These are phyloP conservation scores for Rhadinocentrus ornatus DNA, from an alignment of 2,797 vertebrate species.

Conservation along the genomic window DNA sequence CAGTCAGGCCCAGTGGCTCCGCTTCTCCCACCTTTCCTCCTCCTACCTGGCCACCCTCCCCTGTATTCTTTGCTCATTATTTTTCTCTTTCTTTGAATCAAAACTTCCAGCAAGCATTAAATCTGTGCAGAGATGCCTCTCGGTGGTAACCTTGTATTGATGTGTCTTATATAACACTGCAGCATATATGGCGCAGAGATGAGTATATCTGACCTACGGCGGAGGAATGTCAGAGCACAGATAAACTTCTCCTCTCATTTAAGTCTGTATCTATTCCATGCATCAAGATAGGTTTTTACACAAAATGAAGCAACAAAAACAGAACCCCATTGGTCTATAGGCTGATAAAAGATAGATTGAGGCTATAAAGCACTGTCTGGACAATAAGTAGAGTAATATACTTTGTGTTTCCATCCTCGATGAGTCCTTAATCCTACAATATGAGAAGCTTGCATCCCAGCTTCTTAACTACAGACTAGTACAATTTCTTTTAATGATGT, in stretches of 20 bases:
- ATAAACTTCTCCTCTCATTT: neutral
- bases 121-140: constrained; percentile 14
- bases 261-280: neutral
- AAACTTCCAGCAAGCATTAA: constrained; percentile 15
- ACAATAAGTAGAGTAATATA: constrained; percentile 20
- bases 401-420: constrained; percentile 29
- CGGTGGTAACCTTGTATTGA: constrained; percentile 2
- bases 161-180: constrained; percentile 3
- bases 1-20: constrained; percentile 75
- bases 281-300: neutral
- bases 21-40: constrained; percentile 42
- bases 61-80: constrained; percentile 24
- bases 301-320: neutral
- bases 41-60: constrained; percentile 68
- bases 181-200: neutral
- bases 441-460: constrained; percentile 24
- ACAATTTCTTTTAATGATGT: constrained; percentile 39
- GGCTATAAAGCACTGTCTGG: constrained; percentile 21
- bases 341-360: constrained; percentile 3
- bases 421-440: constrained; percentile 17
- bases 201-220: neutral
- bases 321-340: neutral
- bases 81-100: constrained; percentile 1
- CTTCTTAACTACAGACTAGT: constrained; percentile 21
- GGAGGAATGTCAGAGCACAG: neutral